Percentiles rank a stretch among this genome's conserved stretches.
These are phyloP conservation scores for Sturnus vulgaris DNA, from an alignment of 2,113 vertebrate species.

Conservation along the genomic window DNA sequence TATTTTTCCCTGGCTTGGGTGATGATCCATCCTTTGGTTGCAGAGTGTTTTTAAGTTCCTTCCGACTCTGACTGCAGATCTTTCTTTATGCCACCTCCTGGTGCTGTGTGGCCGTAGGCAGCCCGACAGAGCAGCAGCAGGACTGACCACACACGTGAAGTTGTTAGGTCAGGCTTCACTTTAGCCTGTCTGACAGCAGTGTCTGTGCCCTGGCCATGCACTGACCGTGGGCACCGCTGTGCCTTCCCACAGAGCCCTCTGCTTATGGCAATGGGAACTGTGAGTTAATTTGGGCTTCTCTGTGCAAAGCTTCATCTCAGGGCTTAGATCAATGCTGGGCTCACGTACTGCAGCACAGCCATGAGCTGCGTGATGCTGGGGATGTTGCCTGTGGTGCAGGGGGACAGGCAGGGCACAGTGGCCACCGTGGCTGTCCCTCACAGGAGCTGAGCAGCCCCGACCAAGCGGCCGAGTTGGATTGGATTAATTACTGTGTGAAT, in stretches of 20 bases:
- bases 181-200: background rate
- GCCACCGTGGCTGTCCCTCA: accelerated
- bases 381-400: background rate
- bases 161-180: background rate
- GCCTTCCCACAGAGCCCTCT: background rate
- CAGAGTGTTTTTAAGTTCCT: background rate
- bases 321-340: background rate
- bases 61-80: background rate
- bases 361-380: accelerated
- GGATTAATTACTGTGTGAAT: too few relatives aligned
- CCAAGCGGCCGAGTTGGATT: too few relatives aligned
- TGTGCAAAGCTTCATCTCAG: background rate
- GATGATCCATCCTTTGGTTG: accelerated
- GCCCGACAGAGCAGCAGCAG: background rate
- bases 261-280: accelerated
- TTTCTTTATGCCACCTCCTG: background rate
- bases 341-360: background rate
- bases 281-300: background rate
- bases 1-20: background rate
- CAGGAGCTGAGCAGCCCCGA: background rate
- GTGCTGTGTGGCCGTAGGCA: background rate
- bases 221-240: accelerated
- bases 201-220: background rate
- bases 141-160: accelerated
- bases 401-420: background rate